Evolutionary conservation across 2,888 invertebrate genomes (phyloP).

Genomic region (Tribolium freemani): DNA sequence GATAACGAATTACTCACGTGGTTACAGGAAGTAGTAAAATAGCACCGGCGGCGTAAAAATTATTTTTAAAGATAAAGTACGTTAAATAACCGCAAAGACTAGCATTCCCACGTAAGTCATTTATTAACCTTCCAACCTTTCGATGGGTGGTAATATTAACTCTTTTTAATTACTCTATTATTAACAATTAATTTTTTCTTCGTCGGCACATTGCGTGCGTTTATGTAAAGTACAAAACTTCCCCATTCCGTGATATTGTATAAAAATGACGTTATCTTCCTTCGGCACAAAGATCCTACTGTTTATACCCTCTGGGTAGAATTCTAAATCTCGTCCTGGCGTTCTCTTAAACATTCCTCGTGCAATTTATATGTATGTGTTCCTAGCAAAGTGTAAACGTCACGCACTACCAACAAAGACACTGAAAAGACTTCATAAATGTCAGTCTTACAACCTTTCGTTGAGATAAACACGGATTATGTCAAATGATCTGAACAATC

Average conservation of each 20-base stretch:
- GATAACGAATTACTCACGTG: background rate
- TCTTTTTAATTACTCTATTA: background rate
- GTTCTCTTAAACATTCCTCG: background rate
- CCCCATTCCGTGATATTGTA: background rate
- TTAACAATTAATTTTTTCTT: background rate
- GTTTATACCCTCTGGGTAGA: background rate
- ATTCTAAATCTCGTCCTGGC: background rate
- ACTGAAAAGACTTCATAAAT: background rate
- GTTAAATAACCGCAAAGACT: background rate
- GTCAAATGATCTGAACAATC: background rate
- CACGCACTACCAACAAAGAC: background rate
- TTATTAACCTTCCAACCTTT: background rate
- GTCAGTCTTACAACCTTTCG: background rate
- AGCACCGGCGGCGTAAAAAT: background rate
- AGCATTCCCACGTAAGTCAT: background rate
- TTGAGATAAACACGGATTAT: background rate
- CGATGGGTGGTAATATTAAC: background rate
- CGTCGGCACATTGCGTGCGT: background rate
- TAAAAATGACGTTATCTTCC: background rate
- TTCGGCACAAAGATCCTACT: background rate
- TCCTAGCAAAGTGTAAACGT: background rate
- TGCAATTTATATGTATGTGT: background rate
- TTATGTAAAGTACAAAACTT: background rate
- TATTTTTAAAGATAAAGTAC: background rate
- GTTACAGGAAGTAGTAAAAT: background rate